Evolutionary conservation across 2,797 vertebrate genomes (phyloP).

Genomic region (Pantherophis alleghaniensis): DNA sequence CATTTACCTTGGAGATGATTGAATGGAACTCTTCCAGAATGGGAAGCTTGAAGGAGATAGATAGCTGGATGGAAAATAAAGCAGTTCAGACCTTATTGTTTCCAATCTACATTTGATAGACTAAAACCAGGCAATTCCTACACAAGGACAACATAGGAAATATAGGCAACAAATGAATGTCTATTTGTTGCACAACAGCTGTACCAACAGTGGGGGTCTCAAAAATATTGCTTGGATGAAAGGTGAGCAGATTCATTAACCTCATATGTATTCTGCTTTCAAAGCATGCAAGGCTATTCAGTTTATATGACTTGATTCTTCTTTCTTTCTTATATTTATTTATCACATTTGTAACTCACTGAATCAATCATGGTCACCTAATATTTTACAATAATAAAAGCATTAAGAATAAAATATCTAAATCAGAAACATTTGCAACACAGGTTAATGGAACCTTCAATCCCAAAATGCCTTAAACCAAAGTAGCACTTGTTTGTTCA

Average conservation of each 20-base stretch:
- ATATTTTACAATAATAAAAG: background rate
- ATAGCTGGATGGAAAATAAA: background rate
- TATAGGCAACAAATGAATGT: background rate
- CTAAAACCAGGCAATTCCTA: background rate
- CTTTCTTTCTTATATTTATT: background rate
- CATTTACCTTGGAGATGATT: background rate
- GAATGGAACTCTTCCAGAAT: constrained; percentile 1
- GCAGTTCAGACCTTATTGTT: background rate
- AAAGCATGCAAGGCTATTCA: no score
- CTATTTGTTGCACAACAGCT: background rate
- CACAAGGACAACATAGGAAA: background rate
- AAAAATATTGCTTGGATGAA: background rate
- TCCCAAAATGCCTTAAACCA: background rate
- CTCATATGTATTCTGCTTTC: background rate
- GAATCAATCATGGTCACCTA: background rate
- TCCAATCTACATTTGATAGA: background rate
- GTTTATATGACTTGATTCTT: background rate
- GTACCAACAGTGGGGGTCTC: background rate
- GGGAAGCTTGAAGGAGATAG: background rate
- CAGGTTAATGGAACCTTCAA: background rate
- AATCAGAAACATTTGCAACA: background rate
- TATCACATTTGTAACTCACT: background rate
- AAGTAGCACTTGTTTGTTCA: background rate
- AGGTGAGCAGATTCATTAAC: background rate
- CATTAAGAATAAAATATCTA: background rate